Evolutionary conservation across 2,888 invertebrate genomes (phyloP).

Genomic region (Cistogaster globosa): DNA sequence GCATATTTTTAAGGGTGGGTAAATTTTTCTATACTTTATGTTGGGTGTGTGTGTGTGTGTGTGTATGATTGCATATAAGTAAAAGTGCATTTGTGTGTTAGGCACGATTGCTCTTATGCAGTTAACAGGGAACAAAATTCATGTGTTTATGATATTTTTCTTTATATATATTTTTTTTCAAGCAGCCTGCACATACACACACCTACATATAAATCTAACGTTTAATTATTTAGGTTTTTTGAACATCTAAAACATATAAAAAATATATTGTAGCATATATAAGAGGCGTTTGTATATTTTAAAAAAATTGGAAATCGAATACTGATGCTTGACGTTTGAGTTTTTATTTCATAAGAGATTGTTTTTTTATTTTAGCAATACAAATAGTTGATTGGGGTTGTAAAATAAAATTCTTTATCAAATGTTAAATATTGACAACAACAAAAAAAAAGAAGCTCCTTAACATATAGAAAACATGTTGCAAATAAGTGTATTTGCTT

Average conservation of each 20-base stretch:
- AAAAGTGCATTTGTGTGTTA: slow-evolving; percentile 48
- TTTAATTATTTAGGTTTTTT: slow-evolving; percentile 80
- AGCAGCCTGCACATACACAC: slow-evolving; percentile 6
- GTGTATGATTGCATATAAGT: not conserved
- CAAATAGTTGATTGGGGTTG: slow-evolving; percentile 67
- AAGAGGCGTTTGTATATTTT: slow-evolving; percentile 59
- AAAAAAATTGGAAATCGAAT: slow-evolving; percentile 57
- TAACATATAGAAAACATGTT: slow-evolving; percentile 18
- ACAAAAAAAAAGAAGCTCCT: slow-evolving; percentile 45
- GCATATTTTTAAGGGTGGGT: slow-evolving; percentile 59
- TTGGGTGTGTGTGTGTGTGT: not conserved
- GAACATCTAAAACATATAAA: slow-evolving; percentile 73
- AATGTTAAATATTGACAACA: slow-evolving; percentile 41
- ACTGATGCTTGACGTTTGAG: slow-evolving; percentile 71
- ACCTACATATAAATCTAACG: slow-evolving; percentile 72
- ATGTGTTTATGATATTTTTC: slow-evolving; percentile 28
- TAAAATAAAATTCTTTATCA: slow-evolving; percentile 54
- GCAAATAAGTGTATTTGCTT: slow-evolving; percentile 56
- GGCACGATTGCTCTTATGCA: slow-evolving; percentile 73
- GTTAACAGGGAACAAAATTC: slow-evolving; percentile 51
- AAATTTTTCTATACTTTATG: slow-evolving; percentile 32
- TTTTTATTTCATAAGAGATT: slow-evolving; percentile 29
- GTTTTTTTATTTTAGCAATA: slow-evolving; percentile 27
- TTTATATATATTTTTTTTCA: slow-evolving; percentile 10
- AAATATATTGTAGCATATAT: slow-evolving; percentile 54